Evolutionary conservation across 2,888 invertebrate species (phyloP).

Genomic region (Tenodera sinensis): DNA sequence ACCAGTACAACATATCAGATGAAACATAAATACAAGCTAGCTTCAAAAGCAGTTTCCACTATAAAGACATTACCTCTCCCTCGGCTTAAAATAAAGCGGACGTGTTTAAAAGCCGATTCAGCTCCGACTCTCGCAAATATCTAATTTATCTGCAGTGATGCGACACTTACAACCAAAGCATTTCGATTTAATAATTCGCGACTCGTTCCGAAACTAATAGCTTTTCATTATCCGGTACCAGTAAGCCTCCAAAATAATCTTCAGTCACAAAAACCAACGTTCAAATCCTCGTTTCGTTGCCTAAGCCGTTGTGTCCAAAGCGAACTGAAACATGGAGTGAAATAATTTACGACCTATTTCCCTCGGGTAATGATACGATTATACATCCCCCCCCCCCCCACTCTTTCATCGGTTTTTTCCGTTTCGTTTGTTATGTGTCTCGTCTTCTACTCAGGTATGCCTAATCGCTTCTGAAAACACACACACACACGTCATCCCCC

Average conservation of each 20-base stretch:
- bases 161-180: neutral
- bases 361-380: constrained; percentile 23
- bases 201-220: neutral
- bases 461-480: neutral
- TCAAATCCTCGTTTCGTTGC: neutral
- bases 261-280: neutral
- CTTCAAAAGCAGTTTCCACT: too few species aligned
- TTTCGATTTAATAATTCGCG: neutral
- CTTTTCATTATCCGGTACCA: neutral
- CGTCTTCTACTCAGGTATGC: neutral
- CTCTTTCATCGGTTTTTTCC: neutral
- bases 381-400: neutral
- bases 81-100: neutral
- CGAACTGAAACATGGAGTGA: neutral
- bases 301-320: neutral
- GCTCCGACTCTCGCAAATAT: neutral
- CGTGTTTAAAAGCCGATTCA: neutral
- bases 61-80: too few species aligned
- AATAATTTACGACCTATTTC: constrained; percentile 22
- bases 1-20: too few species aligned
- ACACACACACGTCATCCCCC: neutral
- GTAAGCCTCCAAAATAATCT: neutral
- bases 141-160: too few species aligned
- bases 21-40: too few species aligned
- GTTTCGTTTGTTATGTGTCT: neutral